These are phyloP conservation scores for Sternotherus odoratus DNA, from an alignment of 2,797 vertebrate genomes.

Conservation along the genomic window DNA sequence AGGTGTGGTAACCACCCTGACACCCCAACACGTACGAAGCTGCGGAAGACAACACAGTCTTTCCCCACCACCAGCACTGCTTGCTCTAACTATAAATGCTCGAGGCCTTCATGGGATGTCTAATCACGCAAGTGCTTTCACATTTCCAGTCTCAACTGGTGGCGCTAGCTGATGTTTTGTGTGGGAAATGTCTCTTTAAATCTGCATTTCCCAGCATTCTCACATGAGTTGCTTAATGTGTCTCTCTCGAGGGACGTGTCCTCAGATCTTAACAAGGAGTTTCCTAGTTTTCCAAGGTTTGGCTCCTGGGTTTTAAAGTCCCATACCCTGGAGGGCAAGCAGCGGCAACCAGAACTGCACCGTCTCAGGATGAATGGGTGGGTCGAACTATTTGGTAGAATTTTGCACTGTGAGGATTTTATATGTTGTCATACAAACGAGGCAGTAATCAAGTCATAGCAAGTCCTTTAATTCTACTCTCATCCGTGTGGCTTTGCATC, in stretches of 20 bases:
- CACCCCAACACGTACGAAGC: too few relatives aligned
- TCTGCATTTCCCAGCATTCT: neutral
- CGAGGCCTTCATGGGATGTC: neutral
- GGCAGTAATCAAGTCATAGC: too few relatives aligned
- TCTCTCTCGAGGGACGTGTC: neutral
- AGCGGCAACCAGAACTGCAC: neutral
- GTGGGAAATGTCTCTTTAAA: neutral
- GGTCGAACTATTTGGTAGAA: too few relatives aligned
- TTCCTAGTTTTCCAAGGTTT: neutral
- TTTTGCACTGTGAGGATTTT: too few relatives aligned
- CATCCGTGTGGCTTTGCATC: too few relatives aligned
- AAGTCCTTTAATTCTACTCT: too few relatives aligned
- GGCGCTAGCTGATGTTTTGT: neutral
- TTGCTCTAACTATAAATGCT: neutral
- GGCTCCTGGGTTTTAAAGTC: neutral
- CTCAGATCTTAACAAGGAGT: neutral
- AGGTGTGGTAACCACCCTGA: too few relatives aligned
- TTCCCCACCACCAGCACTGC: too few relatives aligned
- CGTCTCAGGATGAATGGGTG: too few relatives aligned
- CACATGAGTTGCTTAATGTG: neutral
- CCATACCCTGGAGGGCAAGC: neutral
- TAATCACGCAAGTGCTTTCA: too few relatives aligned
- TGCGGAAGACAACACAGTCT: too few relatives aligned
- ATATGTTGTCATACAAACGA: too few relatives aligned
- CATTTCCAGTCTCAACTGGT: neutral